A percentile compares a stretch with the other conserved stretches of the same genome.
Conservation (phyloP, 2,888 invertebrate genomes). For the Caenorhabditis sp. region DNA sequence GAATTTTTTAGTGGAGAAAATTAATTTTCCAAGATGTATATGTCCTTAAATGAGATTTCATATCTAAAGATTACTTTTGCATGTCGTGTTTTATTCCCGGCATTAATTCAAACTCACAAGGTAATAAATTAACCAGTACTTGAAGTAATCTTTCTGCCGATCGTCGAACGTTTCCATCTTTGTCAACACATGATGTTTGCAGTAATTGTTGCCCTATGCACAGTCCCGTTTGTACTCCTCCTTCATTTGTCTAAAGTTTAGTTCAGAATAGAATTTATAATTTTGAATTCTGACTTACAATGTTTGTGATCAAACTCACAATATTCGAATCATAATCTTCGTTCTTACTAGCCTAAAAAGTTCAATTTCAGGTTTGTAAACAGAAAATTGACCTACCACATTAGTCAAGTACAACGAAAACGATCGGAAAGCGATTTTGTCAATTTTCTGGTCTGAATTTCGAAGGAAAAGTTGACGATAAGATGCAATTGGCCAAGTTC, state of each 20-base stretch:
- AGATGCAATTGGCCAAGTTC: conserved; percentile 14
- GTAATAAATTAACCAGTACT: conserved; percentile 3
- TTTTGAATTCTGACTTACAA: conserved; percentile 7
- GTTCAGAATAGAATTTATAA: not conserved
- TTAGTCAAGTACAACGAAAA: conserved; percentile 17
- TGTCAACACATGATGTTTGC: conserved; percentile 4
- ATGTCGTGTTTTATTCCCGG: not conserved
- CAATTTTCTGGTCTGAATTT: conserved; percentile 2
- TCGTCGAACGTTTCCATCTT: not conserved
- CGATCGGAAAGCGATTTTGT: conserved; percentile 3
- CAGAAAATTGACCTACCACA: conserved; percentile 8
- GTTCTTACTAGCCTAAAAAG: conserved; percentile 11
- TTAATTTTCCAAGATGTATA: too few species aligned
- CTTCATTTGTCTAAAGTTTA: conserved; percentile 14
- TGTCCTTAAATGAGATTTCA: too few species aligned
- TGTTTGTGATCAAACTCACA: conserved; percentile 6
- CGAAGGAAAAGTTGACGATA: conserved; percentile 21
- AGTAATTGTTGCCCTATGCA: conserved; percentile 12
- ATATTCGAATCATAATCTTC: conserved; percentile 18
- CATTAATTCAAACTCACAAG: conserved; percentile 15
- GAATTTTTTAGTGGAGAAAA: too few species aligned
- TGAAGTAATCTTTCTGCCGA: conserved; percentile 14
- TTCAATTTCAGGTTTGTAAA: too few species aligned
- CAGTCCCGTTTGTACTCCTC: conserved; percentile 9
- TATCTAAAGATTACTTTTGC: not conserved